Percentiles rank a stretch among this genome's conserved stretches.
Evolutionary conservation across 1,140 invertebrate genomes (phyloP).

Genomic region (Eueides isabella): DNA sequence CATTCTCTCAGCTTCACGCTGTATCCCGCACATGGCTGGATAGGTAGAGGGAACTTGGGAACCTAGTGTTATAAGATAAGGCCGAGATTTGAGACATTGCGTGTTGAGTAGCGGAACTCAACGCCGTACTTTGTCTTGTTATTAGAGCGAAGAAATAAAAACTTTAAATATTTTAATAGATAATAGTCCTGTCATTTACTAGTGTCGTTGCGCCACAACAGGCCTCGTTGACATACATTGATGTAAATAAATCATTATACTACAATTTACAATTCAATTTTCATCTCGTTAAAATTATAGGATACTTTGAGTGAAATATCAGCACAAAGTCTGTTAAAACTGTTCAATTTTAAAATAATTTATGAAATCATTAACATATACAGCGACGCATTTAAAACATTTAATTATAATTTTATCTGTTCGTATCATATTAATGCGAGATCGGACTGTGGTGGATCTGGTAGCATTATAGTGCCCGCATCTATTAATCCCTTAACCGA

Average conservation of each 20-base stretch:
- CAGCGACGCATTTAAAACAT: constrained; percentile 20
- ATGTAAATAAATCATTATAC: not conserved
- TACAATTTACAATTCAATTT: not conserved
- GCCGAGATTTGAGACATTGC: too few species aligned
- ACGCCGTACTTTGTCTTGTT: too few species aligned
- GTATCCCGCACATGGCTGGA: too few species aligned
- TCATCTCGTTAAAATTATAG: not conserved
- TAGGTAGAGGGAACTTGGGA: too few species aligned
- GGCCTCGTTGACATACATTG: too few species aligned
- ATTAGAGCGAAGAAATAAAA: too few species aligned
- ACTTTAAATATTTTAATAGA: too few species aligned
- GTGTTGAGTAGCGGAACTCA: too few species aligned
- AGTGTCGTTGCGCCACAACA: too few species aligned
- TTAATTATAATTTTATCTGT: constrained; percentile 39
- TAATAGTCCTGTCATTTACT: too few species aligned
- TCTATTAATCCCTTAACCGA: constrained; percentile 45
- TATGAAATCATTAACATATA: constrained; percentile 30
- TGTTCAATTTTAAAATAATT: constrained; percentile 28
- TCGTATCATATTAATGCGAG: constrained; percentile 41
- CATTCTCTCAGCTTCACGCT: too few species aligned
- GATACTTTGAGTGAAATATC: constrained; percentile 12
- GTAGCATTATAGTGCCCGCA: constrained; percentile 43
- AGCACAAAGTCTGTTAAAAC: constrained; percentile 4
- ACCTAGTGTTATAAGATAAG: too few species aligned
- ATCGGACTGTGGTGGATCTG: constrained; percentile 34